A percentile compares a stretch with the other conserved stretches of the same genome.
phyloP scores from a whole-genome alignment of 2,888 invertebrate species.

The Teinopalpus imperialis region DNA sequence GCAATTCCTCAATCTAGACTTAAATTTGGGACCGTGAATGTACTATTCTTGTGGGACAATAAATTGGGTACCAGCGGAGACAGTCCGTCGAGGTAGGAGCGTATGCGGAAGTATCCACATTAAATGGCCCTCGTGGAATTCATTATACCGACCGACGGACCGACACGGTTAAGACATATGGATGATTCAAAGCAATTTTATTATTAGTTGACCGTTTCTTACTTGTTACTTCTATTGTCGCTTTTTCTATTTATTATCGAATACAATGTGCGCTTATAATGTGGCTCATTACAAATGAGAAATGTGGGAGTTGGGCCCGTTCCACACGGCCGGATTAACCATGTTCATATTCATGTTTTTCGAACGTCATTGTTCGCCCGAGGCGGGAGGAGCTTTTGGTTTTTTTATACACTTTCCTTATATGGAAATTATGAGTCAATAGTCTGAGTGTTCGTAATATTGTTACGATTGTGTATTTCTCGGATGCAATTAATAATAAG shows the following conservation, averaged over 20 bases:
- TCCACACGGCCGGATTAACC: slow-evolving; percentile 67
- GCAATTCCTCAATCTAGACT: too few species aligned
- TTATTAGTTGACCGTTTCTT: slow-evolving; percentile 77
- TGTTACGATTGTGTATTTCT: too few species aligned
- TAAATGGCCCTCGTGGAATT: slow-evolving; percentile 56
- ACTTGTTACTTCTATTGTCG: slow-evolving; percentile 78
- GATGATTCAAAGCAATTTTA: slow-evolving; percentile 77
- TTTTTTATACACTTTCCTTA: too few species aligned
- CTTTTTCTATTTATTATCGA: slow-evolving; percentile 78
- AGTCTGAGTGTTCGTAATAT: too few species aligned
- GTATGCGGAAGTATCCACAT: slow-evolving; percentile 60
- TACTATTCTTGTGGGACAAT: too few species aligned
- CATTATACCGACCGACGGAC: slow-evolving; percentile 74
- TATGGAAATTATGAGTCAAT: too few species aligned
- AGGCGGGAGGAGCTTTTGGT: too few species aligned
- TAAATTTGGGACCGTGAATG: too few species aligned
- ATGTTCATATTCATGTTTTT: too few species aligned
- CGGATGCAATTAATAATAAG: too few species aligned
- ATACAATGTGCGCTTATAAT: slow-evolving; percentile 78
- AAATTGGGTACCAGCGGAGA: slow-evolving; percentile 1
- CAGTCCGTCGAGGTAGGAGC: slow-evolving; percentile 23
- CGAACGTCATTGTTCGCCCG: too few species aligned
- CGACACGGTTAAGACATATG: slow-evolving; percentile 64
- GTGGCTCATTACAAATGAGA: slow-evolving; percentile 71
- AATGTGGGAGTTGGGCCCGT: slow-evolving; percentile 65